phyloP scores from a whole-genome alignment of 2,113 vertebrate species.

The Barbus barbus region DNA sequence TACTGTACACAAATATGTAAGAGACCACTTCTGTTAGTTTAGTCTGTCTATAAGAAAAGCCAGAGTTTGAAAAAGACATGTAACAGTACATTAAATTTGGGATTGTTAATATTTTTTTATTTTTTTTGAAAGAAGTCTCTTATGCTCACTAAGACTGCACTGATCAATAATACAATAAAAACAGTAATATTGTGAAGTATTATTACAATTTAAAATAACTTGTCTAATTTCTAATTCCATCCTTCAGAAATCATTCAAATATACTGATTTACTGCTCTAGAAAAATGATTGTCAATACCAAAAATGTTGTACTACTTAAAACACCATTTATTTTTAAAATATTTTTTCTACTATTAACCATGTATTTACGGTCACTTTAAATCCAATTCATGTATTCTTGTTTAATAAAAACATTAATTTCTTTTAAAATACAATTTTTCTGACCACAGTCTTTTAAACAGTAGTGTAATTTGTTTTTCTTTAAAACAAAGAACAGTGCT shows the following conservation, averaged over 20 bases:
- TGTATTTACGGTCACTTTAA: neutral
- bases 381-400: neutral
- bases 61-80: neutral
- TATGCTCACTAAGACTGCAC: neutral
- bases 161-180: neutral
- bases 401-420: neutral
- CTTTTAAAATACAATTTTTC: neutral
- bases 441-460: neutral
- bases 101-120: no score
- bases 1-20: neutral
- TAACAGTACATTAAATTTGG: no score
- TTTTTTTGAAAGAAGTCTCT: neutral
- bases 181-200: neutral
- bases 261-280: no score
- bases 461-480: no score
- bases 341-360: neutral
- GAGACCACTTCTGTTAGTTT: neutral
- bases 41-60: neutral
- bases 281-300: neutral
- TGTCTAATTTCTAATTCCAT: no score
- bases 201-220: neutral
- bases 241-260: neutral
- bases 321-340: neutral
- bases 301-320: neutral
- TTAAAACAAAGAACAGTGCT: neutral